Conservation (phyloP, 64 coral and sea anemone species). For the Anthopleura sola region DNA sequence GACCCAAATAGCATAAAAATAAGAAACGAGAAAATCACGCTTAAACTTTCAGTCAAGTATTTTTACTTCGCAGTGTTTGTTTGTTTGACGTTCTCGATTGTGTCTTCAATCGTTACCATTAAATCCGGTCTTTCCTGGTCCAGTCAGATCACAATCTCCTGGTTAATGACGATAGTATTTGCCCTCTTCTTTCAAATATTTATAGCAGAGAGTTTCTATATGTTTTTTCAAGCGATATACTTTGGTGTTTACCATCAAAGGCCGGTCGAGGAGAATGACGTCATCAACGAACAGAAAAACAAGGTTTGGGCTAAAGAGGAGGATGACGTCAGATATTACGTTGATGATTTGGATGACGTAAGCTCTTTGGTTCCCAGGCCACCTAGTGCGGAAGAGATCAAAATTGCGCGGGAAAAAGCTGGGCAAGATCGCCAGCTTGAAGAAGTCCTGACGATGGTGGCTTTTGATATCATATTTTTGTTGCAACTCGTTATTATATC, state of each 20-base stretch:
- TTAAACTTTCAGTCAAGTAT: background rate
- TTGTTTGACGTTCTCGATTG: background rate
- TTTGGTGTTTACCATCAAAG: constrained; percentile 32
- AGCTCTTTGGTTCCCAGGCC: constrained; percentile 26
- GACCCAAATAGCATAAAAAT: constrained; percentile 18
- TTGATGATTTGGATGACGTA: constrained; percentile 40
- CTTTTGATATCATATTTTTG: constrained; percentile 45
- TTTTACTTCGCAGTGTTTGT: background rate
- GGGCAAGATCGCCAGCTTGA: constrained; percentile 46
- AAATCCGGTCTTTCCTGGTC: constrained; percentile 27
- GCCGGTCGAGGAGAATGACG: constrained; percentile 48
- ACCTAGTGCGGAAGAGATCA: constrained; percentile 25
- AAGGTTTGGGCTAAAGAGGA: constrained; percentile 63
- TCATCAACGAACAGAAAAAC: constrained; percentile 28
- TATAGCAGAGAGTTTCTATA: constrained; percentile 29
- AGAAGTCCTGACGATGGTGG: constrained; percentile 52
- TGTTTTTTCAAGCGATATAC: constrained; percentile 35
- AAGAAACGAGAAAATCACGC: constrained; percentile 2
- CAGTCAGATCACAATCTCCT: constrained; percentile 18
- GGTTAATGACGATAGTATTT: constrained; percentile 36
- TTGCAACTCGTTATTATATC: constrained; percentile 37
- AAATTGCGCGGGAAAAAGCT: constrained; percentile 32
- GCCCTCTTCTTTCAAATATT: constrained; percentile 22
- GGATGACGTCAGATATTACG: constrained; percentile 43
- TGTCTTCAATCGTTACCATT: constrained; percentile 2